Base-by-base conservation (phyloP, 2,888 invertebrate genomes). In the Harpalus rufipes region DNA sequence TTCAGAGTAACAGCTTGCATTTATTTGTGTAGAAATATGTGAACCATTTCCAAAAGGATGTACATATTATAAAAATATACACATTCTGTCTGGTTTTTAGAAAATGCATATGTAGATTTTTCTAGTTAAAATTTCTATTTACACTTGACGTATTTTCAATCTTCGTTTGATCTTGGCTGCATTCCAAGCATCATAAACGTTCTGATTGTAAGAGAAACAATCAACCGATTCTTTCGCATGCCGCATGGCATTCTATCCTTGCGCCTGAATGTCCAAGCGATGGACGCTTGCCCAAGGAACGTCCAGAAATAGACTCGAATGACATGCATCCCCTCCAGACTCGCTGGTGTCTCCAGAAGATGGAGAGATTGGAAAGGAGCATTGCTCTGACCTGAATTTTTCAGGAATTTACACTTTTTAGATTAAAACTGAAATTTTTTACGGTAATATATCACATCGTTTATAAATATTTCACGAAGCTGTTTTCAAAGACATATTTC, bases 281-380 rank as follows among this genome's bases (percentile, higher is more conserved):
- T 90, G 90, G 89, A 89, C 88, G 86, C 82, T 87, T 89, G 90
- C 90, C 90, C 89, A 89, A 88, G 88, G 87, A 86, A 84, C 39
- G 86, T 87, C 87, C 87, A 80, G 87, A 89, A 90, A 90, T 90
- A 90, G 88, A 88, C 10, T 16, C 1, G 78, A 56, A 74, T 14
- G 32, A 25, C 51, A 56, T 41, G 6, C 56, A n/a, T 32, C 58
- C 78, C 78, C 58, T 78, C 78, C 58, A 74, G 18, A 12, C 44
- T 51, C 12, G 44, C 10, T 51, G 44, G 44, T 51, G 44, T 51
- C 63, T 68, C 7, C 32, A 39, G 68, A 68, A 68, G 7, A 41
- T 51, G 76, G 44, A 44, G 56, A n/a, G 44, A 72, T 58, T 78
- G 58, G 25, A 14, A 56, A 18, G 72, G 78, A 76, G 78, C 78